A percentile compares a stretch with the other conserved stretches of the same genome.
Conservation (phyloP, 2,797 vertebrate species). For the Spondyliosoma cantharus region DNA sequence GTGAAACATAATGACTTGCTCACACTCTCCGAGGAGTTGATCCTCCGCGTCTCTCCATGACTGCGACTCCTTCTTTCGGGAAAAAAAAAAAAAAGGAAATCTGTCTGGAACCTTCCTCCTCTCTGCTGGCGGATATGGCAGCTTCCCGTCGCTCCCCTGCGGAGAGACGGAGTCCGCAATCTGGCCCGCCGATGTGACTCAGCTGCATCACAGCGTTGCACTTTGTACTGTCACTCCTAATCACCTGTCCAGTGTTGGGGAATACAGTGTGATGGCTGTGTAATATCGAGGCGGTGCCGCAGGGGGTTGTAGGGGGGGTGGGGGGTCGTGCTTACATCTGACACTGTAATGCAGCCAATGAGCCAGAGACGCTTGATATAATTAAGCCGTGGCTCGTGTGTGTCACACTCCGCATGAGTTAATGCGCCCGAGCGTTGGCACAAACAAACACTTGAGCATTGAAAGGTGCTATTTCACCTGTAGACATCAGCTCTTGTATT, state of each 20-base stretch:
- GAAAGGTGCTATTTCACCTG: not conserved
- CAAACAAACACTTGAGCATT: not conserved
- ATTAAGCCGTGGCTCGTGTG: constrained; percentile 35
- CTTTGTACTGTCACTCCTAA: constrained; percentile 50
- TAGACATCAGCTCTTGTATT: not conserved
- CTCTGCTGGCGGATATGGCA: constrained; percentile 33
- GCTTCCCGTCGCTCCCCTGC: constrained; percentile 36
- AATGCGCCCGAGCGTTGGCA: constrained; percentile 3
- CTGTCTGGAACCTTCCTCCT: constrained; percentile 43
- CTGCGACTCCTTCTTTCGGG: constrained; percentile 11
- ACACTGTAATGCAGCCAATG: constrained; percentile 19
- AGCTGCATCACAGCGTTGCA: constrained; percentile 46
- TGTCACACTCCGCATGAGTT: constrained; percentile 12
- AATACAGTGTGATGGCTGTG: constrained; percentile 18
- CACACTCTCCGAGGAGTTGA: constrained; percentile 24
- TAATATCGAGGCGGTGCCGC: constrained; percentile 25
- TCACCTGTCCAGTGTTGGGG: constrained; percentile 27
- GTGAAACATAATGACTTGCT: constrained; percentile 62
- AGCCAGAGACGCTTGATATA: constrained; percentile 37
- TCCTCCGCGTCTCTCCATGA: constrained; percentile 6
- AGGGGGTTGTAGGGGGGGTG: not conserved
- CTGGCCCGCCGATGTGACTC: constrained; percentile 53
- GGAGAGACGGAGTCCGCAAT: constrained; percentile 25
- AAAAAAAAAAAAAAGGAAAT: no score
- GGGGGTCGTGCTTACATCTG: constrained; percentile 10